phyloP scores from a whole-genome alignment of 2,113 vertebrate species.

The Cyanocitta stelleri region DNA sequence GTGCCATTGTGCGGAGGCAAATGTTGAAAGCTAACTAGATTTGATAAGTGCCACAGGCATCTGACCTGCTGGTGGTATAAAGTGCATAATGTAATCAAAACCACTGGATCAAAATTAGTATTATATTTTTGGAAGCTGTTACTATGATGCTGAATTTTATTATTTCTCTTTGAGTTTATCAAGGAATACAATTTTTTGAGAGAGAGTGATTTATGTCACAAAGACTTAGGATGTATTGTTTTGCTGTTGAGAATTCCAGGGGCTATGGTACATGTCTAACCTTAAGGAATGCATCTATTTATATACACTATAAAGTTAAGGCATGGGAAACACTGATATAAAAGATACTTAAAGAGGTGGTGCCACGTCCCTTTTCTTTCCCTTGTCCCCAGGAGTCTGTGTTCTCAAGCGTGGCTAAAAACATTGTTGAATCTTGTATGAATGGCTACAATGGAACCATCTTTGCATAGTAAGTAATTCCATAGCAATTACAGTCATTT shows the following conservation, averaged over 20 bases:
- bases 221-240: not conserved
- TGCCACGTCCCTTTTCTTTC: not conserved
- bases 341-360: not conserved
- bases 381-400: slow-evolving; percentile 82
- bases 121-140: not conserved
- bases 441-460: slow-evolving; percentile 97
- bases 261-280: not conserved
- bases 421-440: slow-evolving; percentile 93
- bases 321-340: not conserved
- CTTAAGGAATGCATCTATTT: not conserved
- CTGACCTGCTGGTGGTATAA: not conserved
- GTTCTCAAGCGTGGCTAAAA: slow-evolving; percentile 88
- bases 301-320: not conserved
- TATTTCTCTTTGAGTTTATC: not conserved
- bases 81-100: not conserved
- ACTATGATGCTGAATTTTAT: not conserved
- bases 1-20: not conserved
- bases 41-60: not conserved
- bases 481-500: not conserved
- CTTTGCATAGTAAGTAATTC: slow-evolving; percentile 93
- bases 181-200: not conserved
- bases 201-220: not conserved
- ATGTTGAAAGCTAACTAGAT: not conserved
- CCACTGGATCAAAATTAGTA: not conserved
- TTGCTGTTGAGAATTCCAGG: not conserved